Conservation (phyloP, 2,888 invertebrate genomes). For the Ctena decussata region DNA sequence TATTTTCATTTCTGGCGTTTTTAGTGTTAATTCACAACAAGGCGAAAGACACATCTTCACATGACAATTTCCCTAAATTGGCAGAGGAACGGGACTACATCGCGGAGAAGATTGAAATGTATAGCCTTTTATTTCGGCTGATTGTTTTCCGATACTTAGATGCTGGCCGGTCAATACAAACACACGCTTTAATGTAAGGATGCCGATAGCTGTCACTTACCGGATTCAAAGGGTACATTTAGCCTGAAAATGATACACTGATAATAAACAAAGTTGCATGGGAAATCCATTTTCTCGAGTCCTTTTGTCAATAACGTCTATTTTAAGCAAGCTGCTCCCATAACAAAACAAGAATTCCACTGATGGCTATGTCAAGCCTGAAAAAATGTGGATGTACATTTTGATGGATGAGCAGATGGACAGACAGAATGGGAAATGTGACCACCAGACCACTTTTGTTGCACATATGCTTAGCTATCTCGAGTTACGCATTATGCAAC, state of each 20-base stretch:
- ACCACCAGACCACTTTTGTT: no score
- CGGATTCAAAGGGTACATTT: neutral
- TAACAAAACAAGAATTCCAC: no score
- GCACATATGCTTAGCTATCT: no score
- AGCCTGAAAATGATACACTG: constrained; percentile 1
- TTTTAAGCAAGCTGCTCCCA: neutral
- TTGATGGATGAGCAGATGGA: no score
- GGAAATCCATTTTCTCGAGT: neutral
- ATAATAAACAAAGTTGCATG: neutral
- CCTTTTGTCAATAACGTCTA: neutral
- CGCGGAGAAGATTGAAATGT: neutral
- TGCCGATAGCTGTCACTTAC: neutral
- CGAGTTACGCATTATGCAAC: no score
- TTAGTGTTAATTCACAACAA: no score
- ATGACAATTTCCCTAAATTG: neutral
- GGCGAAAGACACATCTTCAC: no score
- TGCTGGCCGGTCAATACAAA: neutral
- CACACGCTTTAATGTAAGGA: neutral
- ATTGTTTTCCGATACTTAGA: constrained; percentile 2
- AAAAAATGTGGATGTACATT: no score
- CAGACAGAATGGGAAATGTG: no score
- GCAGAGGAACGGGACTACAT: neutral
- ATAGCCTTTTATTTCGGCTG: neutral
- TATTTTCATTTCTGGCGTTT: no score
- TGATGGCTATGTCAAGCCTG: no score